Conservation (phyloP, 2,113 vertebrate genomes). For the Baryphthengus martii region DNA sequence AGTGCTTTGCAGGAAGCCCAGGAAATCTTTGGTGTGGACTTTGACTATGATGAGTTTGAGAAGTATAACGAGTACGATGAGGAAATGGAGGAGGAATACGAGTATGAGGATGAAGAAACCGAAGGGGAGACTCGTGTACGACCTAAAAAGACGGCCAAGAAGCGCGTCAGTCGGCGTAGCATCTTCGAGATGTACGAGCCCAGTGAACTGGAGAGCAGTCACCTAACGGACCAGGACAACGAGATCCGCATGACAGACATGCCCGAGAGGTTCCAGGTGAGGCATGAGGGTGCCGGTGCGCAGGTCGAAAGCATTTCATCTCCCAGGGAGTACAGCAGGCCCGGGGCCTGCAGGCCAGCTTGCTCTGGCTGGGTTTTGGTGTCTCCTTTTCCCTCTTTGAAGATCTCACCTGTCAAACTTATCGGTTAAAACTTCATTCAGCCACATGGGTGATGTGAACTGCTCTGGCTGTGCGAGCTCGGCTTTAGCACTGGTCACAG, state of each 20-base stretch:
- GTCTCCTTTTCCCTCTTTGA: not conserved
- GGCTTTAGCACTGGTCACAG: not conserved
- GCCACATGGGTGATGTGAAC: accelerated
- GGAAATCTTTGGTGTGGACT: conserved; percentile 97
- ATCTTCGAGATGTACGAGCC: conserved; percentile 98
- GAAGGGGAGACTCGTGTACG: conserved; percentile 91
- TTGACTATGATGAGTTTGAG: conserved; percentile 96
- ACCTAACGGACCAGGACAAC: conserved; percentile 97
- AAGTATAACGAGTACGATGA: conserved; percentile 84
- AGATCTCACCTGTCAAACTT: not conserved
- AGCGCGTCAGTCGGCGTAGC: conserved; percentile 91
- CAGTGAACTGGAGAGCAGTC: conserved; percentile 96
- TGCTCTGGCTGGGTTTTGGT: not conserved
- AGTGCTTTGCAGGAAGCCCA: conserved; percentile 97
- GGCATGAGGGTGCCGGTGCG: not conserved
- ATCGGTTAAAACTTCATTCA: not conserved
- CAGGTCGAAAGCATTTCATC: not conserved
- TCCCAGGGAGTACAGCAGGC: not conserved
- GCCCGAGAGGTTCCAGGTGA: conserved; percentile 97
- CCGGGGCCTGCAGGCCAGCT: not conserved
- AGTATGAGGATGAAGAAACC: conserved; percentile 93
- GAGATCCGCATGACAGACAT: conserved; percentile 97
- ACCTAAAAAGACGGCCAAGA: conserved; percentile 95
- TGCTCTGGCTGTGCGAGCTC: not conserved
- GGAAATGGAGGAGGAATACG: conserved; percentile 90